phyloP scores from a whole-genome alignment of 2,113 vertebrate species.

The Oxyruncus cristatus region DNA sequence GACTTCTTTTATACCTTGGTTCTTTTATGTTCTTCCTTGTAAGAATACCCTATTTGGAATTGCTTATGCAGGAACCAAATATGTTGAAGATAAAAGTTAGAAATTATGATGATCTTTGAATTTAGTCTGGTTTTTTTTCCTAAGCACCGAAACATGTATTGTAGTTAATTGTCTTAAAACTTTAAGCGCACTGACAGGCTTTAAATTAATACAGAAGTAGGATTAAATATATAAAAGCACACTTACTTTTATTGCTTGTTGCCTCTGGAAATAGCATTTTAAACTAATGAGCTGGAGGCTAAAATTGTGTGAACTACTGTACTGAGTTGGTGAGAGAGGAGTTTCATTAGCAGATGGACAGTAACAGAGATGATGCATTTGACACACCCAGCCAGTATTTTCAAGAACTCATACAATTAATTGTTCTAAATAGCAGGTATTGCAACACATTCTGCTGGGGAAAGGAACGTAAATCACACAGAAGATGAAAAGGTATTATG shows the following conservation, averaged over 20 bases:
- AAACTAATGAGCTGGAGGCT: background rate
- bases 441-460: background rate
- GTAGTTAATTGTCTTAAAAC: background rate
- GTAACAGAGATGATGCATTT: background rate
- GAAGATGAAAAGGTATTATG: background rate
- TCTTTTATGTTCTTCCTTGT: background rate
- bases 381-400: background rate
- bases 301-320: background rate
- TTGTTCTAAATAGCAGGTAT: background rate
- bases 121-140: background rate
- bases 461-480: background rate
- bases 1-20: background rate
- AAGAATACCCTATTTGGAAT: background rate
- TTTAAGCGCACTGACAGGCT: background rate
- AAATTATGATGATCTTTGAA: background rate
- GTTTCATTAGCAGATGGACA: background rate
- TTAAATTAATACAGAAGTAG: conserved; percentile 9
- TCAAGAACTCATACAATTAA: background rate
- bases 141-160: background rate
- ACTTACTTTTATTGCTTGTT: background rate
- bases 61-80: background rate
- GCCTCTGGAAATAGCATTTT: background rate
- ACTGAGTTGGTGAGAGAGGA: background rate
- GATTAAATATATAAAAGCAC: conserved; percentile 4
- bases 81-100: background rate